A percentile compares a stretch with the other conserved stretches of the same genome.
These are phyloP conservation scores for Malachius bipustulatus DNA, from an alignment of 2,888 invertebrate species.

Conservation along the genomic window DNA sequence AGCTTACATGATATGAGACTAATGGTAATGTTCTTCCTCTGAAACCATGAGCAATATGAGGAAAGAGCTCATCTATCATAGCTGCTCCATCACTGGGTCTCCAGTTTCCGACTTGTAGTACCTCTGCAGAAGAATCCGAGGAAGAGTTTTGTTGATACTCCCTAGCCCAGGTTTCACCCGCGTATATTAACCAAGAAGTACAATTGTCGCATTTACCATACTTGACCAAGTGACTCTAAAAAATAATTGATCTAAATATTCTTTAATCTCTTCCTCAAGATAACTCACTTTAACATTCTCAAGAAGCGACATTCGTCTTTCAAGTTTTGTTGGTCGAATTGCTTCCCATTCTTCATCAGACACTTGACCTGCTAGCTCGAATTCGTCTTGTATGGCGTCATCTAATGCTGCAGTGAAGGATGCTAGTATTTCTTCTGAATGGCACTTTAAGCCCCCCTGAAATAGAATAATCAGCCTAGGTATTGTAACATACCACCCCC, in stretches of 20 bases:
- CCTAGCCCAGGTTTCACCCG: constrained; percentile 47
- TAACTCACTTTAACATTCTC: constrained; percentile 50
- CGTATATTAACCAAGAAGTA: constrained; percentile 43
- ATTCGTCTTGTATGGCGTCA: constrained; percentile 55
- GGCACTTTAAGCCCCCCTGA: constrained; percentile 56
- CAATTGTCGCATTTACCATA: constrained; percentile 42
- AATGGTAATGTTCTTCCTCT: constrained; percentile 60
- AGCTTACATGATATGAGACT: constrained; percentile 63
- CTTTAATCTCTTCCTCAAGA: too few species aligned
- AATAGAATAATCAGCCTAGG: constrained; percentile 16
- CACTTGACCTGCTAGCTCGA: constrained; percentile 58
- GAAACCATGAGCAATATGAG: constrained; percentile 69
- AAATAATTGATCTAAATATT: too few species aligned
- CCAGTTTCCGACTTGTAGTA: constrained; percentile 60
- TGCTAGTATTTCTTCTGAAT: constrained; percentile 52
- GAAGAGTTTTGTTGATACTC: constrained; percentile 25
- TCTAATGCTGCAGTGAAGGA: constrained; percentile 59
- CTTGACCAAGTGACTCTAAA: constrained; percentile 31
- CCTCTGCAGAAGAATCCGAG: constrained; percentile 22
- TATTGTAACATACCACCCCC: too few species aligned
- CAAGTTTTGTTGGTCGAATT: constrained; percentile 55
- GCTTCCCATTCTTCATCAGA: constrained; percentile 81
- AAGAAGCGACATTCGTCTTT: constrained; percentile 52
- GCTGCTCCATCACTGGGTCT: constrained; percentile 55
- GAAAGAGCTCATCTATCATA: constrained; percentile 61